A percentile compares a stretch with the other conserved stretches of the same genome.
phyloP scores from a whole-genome alignment of 1,140 invertebrate species.

The Zaprionus kolodkinae region DNA sequence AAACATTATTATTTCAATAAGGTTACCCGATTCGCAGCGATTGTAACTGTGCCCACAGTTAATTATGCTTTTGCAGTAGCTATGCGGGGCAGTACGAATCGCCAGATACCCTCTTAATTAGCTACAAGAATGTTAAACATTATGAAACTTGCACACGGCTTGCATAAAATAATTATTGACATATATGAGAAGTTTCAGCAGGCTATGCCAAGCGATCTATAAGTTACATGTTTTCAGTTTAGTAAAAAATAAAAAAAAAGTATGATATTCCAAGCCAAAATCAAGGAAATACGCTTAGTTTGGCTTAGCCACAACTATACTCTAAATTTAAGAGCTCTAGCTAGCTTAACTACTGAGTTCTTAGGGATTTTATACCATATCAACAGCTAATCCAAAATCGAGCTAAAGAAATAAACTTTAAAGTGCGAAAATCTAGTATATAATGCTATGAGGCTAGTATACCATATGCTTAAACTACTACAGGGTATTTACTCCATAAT shows the following conservation, averaged over 20 bases:
- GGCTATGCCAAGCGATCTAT: neutral
- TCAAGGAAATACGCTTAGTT: neutral
- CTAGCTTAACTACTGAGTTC: neutral
- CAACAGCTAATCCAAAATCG: neutral
- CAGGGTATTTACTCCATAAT: conserved; percentile 23
- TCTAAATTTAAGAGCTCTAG: neutral
- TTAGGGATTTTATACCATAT: neutral
- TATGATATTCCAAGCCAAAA: neutral
- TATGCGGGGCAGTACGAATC: neutral
- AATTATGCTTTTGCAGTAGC: conserved; percentile 63
- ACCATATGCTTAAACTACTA: neutral
- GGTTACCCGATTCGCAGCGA: conserved; percentile 47
- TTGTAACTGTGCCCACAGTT: conserved; percentile 62
- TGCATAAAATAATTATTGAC: neutral
- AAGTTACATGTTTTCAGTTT: neutral
- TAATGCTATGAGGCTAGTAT: too few species aligned
- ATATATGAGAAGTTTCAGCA: neutral
- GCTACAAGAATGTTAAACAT: too few species aligned
- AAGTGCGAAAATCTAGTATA: too few species aligned
- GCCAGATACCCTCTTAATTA: conserved; percentile 11
- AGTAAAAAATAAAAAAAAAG: neutral
- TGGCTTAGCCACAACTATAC: neutral
- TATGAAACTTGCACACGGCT: neutral
- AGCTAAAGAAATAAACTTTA: neutral
- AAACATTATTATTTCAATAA: conserved; percentile 75